Evolutionary conservation across 1,140 invertebrate species (phyloP).

Genomic region (Hyles vespertilio): DNA sequence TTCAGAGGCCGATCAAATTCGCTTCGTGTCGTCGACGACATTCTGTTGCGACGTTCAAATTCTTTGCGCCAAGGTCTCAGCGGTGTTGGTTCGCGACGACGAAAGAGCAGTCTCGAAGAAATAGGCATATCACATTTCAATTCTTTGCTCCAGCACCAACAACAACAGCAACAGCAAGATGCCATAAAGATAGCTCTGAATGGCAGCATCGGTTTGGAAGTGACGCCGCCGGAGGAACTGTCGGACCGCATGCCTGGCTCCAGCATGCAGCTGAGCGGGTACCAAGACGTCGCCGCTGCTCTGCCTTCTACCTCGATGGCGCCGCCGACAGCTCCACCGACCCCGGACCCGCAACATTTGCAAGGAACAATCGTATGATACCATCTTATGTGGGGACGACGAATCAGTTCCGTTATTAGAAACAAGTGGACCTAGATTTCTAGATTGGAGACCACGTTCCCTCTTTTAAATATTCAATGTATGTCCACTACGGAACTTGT

Average conservation of each 20-base stretch:
- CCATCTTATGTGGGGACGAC: conserved; percentile 92
- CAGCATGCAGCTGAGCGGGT: conserved; percentile 49
- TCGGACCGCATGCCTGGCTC: conserved; percentile 74
- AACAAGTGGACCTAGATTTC: conserved; percentile 80
- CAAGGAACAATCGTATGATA: conserved; percentile 95
- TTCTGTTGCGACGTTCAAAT: conserved; percentile 87
- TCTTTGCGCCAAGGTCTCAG: conserved; percentile 87
- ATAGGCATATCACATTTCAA: conserved; percentile 87
- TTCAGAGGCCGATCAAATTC: conserved; percentile 90
- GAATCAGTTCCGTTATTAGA: conserved; percentile 80
- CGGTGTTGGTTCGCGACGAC: conserved; percentile 71
- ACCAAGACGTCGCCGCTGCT: conserved; percentile 69
- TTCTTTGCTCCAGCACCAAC: conserved; percentile 78
- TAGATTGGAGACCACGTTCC: neutral
- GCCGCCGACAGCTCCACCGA: conserved; percentile 44
- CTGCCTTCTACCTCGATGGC: conserved; percentile 74
- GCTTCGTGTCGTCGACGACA: conserved; percentile 88
- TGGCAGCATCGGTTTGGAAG: conserved; percentile 90
- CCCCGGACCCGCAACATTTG: conserved; percentile 84
- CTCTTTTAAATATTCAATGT: conserved; percentile 16
- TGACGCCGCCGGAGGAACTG: conserved; percentile 88
- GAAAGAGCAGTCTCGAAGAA: conserved; percentile 90
- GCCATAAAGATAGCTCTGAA: conserved; percentile 89
- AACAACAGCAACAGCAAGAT: conserved; percentile 79
- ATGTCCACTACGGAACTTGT: conserved; percentile 22